A percentile compares a stretch with the other conserved stretches of the same genome.
Evolutionary conservation across 2,888 invertebrate genomes (phyloP).

Genomic region (Cheilosia grossa): DNA sequence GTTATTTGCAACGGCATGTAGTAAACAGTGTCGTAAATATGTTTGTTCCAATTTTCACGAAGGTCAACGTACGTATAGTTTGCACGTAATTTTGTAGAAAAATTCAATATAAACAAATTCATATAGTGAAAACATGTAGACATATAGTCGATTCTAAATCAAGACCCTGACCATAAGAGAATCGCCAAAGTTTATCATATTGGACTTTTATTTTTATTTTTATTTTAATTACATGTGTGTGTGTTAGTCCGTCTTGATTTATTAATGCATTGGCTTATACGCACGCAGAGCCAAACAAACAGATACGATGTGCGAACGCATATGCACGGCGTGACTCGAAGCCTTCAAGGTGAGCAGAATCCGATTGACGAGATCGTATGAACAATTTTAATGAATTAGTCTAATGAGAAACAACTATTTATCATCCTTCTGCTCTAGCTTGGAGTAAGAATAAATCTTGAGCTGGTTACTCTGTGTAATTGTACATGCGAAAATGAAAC

Average conservation of each 20-base stretch:
- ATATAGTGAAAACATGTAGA: conserved; percentile 15
- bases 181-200: conserved; percentile 47
- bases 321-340: conserved; percentile 41
- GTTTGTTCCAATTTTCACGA: conserved; percentile 54
- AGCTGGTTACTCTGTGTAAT: conserved; percentile 3
- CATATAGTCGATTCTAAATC: conserved; percentile 54
- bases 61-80: conserved; percentile 51
- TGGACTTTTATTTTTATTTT: conserved; percentile 15
- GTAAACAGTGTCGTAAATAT: conserved; percentile 43
- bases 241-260: neutral
- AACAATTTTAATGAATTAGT: conserved; percentile 38
- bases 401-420: conserved; percentile 23
- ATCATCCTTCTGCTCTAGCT: conserved; percentile 15
- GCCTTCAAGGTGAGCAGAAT: conserved; percentile 57
- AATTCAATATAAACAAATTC: conserved; percentile 31
- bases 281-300: conserved; percentile 30
- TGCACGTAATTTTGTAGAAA: conserved; percentile 30
- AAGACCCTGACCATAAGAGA: conserved; percentile 68
- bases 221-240: neutral
- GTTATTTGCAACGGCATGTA: conserved; percentile 34
- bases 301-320: conserved; percentile 15
- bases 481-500: neutral
- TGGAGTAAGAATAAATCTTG: conserved; percentile 8
- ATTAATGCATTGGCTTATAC: conserved; percentile 40
- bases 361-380: conserved; percentile 25